Evolutionary conservation across 2,113 vertebrate species (phyloP), one percentile per base, ranked within the genome.

Genomic region (Chaetodon trifascialis): DNA sequence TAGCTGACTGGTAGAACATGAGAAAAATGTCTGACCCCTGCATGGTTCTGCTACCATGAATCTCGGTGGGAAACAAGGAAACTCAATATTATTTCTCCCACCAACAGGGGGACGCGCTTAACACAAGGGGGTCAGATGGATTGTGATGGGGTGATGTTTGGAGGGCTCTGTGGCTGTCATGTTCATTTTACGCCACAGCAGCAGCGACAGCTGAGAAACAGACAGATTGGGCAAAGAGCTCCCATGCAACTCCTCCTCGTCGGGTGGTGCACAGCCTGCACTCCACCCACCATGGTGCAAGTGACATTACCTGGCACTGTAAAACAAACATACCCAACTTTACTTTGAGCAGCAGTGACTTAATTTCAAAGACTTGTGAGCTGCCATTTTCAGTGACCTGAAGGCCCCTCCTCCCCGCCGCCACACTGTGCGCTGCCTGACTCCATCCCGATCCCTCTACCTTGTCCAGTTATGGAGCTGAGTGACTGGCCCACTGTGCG

Each of bases 401-500:
- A 40, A 73, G 65, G 55, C 71, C 80, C 30, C 40, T 40, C 40
- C 9, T 7, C 40, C 40, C 30, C 30, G 30, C 30, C 30, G 30
- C 30, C 30, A 30, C 30, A 30, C 30, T 30, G 30, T 3, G 30
- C 30, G 3, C 30, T 64, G 60, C 76, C 78, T 73, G 74, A 77
- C 84, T 86, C 79, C 72, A 70, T 79, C 80, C 68, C 14, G 2
- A n/a, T 75, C 75, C 81, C 47, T 75, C 58, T 59, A 78, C 71
- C 58, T 77, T 79, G 80, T 87, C 83, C 73, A 82, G 89, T 82
- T 83, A 60, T 66, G 76, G 85, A 85, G 82, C 86, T 85, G 74
- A 92, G 86, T 92, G 93, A 95, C 94, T 94, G 88, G 89, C 84
- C 83, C 89, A 91, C 93, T 95, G 94, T 95, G 92, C 69, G 73